phyloP scores from a whole-genome alignment of 2,113 vertebrate genomes.

The Misgurnus anguillicaudatus region DNA sequence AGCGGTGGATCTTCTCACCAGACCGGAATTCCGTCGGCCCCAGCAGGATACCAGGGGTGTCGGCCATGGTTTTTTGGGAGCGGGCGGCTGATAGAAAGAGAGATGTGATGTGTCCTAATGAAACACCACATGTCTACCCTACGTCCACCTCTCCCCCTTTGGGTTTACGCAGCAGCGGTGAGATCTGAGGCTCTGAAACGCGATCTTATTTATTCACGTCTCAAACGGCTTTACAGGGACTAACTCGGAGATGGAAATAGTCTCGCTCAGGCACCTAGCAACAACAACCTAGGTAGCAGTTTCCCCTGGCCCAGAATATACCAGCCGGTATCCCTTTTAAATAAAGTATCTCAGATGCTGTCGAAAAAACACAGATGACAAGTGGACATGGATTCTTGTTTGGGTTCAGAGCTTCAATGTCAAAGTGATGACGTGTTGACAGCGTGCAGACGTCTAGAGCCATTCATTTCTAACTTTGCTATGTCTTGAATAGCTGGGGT shows the following conservation, averaged over 20 bases:
- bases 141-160: not conserved
- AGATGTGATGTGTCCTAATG: constrained; percentile 42
- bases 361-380: constrained; percentile 40
- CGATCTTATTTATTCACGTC: constrained; percentile 63
- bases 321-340: constrained; percentile 11
- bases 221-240: constrained; percentile 51
- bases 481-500: not conserved
- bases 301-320: constrained; percentile 33
- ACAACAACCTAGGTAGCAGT: constrained; percentile 31
- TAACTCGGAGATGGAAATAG: constrained; percentile 55
- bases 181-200: constrained; percentile 60
- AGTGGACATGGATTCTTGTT: constrained; percentile 42
- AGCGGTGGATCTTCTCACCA: constrained; percentile 56
- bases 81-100: constrained; percentile 33
- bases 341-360: constrained; percentile 41
- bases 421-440: constrained; percentile 38
- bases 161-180: constrained; percentile 56
- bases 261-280: constrained; percentile 48
- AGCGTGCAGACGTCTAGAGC: constrained; percentile 11
- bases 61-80: constrained; percentile 49
- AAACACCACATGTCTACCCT: constrained; percentile 10
- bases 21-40: constrained; percentile 56
- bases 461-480: constrained; percentile 2
- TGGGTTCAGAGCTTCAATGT: constrained; percentile 41
- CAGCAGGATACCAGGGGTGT: constrained; percentile 54